These are phyloP conservation scores for Zoroaster sp. DNA, from an alignment of 53 echinoderm and acorn worm species.

Conservation along the genomic window DNA sequence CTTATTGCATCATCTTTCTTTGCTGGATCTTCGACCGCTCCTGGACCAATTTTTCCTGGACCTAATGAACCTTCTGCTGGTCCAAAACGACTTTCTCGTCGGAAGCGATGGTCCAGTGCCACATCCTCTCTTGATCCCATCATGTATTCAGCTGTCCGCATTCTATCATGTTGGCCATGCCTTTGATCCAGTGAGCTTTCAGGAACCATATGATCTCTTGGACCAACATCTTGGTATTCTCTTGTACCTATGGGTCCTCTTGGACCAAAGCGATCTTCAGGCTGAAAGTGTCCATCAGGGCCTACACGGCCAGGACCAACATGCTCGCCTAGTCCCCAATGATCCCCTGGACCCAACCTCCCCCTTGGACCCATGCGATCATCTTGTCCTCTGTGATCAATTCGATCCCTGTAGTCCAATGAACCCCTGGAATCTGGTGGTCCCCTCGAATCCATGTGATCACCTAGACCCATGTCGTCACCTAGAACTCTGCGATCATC, in stretches of 20 bases:
- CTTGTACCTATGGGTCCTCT: not conserved
- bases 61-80: not conserved
- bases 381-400: conserved; percentile 1
- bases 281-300: not conserved
- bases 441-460: not conserved
- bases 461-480: conserved; percentile 3
- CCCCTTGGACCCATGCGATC: not conserved
- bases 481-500: not conserved
- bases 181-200: conserved; percentile 9
- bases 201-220: not conserved
- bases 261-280: not conserved
- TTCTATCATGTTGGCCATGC: not conserved
- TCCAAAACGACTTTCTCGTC: conserved; percentile 3
- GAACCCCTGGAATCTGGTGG: not conserved
- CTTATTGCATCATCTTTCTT: conserved; percentile 21
- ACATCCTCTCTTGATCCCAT: conserved; percentile 20
- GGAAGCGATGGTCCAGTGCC: not conserved
- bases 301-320: conserved; percentile 1
- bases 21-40: not conserved
- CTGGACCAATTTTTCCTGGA: not conserved
- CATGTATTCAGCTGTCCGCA: not conserved
- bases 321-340: not conserved
- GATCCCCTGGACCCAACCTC: not conserved
- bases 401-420: not conserved
- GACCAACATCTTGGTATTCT: not conserved